phyloP scores from a whole-genome alignment of 2,888 invertebrate species.

The Micoletzkya japonica region DNA sequence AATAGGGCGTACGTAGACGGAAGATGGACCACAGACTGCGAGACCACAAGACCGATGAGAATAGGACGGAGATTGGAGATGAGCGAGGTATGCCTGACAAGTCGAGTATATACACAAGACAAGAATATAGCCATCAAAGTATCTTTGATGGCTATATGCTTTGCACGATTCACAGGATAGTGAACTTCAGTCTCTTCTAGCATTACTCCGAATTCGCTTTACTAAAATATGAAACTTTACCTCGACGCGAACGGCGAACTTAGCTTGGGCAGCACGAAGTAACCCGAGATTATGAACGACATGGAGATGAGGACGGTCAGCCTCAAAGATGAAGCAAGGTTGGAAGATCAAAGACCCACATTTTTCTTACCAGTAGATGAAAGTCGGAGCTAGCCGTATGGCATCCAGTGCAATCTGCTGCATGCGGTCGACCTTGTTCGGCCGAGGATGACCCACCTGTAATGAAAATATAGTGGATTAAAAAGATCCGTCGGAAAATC shows the following conservation, averaged over 20 bases:
- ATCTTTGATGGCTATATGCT: too few species aligned
- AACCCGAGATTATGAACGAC: slow-evolving; percentile 40
- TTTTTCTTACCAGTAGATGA: slow-evolving; percentile 46
- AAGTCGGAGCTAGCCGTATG: slow-evolving; percentile 39
- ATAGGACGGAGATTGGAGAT: slow-evolving; percentile 45
- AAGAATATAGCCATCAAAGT: too few species aligned
- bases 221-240: background rate
- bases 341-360: too few species aligned
- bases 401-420: slow-evolving; percentile 40
- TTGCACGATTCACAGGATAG: too few species aligned
- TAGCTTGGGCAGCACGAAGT: slow-evolving; percentile 46
- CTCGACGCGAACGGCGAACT: slow-evolving; percentile 41
- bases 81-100: slow-evolving; percentile 43
- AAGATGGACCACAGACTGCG: slow-evolving; percentile 34
- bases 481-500: too few species aligned
- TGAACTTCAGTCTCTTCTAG: too few species aligned
- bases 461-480: background rate
- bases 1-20: slow-evolving; percentile 19
- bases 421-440: slow-evolving; percentile 36
- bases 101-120: too few species aligned
- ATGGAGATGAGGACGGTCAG: slow-evolving; percentile 38
- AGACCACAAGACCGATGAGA: slow-evolving; percentile 34
- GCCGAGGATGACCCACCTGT: slow-evolving; percentile 33
- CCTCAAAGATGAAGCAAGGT: slow-evolving; percentile 33
- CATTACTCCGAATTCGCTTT: too few species aligned